Evolutionary conservation across 1,140 invertebrate genomes (phyloP).

Genomic region (Lysiphlebus fabarum): DNA sequence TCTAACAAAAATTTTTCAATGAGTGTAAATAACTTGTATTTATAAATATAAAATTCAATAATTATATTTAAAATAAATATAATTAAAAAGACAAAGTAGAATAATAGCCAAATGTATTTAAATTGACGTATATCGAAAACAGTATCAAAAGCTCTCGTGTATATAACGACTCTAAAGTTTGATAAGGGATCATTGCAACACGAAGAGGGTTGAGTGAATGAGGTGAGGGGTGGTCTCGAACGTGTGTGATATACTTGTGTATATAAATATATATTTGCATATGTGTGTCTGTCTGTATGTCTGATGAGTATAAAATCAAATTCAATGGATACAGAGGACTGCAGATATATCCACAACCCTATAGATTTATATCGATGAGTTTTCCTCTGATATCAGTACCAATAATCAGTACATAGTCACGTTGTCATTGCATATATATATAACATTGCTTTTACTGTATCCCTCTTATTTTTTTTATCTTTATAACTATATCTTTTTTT

Average conservation of each 20-base stretch:
- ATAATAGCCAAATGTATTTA: neutral
- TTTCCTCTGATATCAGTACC: conserved; percentile 41
- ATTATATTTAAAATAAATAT: too few species aligned
- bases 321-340: conserved; percentile 41
- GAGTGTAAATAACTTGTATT: too few species aligned
- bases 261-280: too few species aligned
- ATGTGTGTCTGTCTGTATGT: neutral
- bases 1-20: too few species aligned
- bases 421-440: conserved; percentile 31
- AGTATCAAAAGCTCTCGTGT: neutral
- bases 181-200: conserved; percentile 21
- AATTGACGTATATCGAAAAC: neutral
- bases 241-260: conserved; percentile 16
- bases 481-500: neutral
- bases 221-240: conserved; percentile 24
- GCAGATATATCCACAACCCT: conserved; percentile 43
- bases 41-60: too few species aligned
- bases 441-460: conserved; percentile 19
- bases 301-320: conserved; percentile 26
- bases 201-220: conserved; percentile 27
- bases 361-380: conserved; percentile 42
- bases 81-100: too few species aligned
- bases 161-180: conserved; percentile 6
- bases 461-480: conserved; percentile 20
- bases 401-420: conserved; percentile 47